phyloP scores from a whole-genome alignment of 2,113 vertebrate genomes.

The Dicrurus megarhynchus region DNA sequence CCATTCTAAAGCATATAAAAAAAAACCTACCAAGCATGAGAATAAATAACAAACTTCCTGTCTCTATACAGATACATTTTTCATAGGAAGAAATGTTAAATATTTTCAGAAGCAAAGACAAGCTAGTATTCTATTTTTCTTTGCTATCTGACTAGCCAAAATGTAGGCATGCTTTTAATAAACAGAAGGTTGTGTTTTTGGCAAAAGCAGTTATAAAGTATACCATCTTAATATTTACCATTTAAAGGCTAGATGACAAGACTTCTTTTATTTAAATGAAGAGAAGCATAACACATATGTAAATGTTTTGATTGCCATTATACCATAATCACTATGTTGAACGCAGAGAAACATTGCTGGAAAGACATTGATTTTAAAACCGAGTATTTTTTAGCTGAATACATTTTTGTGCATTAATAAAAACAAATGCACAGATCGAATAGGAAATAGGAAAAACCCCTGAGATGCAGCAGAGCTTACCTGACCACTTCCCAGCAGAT shows the following conservation, averaged over 20 bases:
- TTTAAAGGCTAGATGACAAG: background rate
- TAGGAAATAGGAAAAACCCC: background rate
- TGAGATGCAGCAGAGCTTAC: constrained; percentile 58
- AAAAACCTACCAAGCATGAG: background rate
- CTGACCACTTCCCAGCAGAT: constrained; percentile 41
- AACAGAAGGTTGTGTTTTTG: background rate
- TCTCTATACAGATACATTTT: background rate
- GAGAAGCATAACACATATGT: background rate
- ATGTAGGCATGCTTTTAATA: background rate
- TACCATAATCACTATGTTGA: background rate
- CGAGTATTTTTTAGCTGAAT: background rate
- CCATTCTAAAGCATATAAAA: background rate
- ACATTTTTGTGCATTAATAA: fast-evolving
- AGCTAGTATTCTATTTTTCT: background rate
- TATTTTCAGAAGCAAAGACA: background rate
- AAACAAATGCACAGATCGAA: background rate
- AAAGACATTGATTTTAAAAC: background rate
- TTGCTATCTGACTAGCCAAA: background rate
- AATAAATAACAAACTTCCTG: background rate
- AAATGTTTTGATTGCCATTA: background rate
- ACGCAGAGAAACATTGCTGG: background rate
- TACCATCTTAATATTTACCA: background rate
- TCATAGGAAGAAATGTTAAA: background rate
- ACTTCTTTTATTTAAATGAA: background rate
- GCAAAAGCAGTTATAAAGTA: background rate